Evolutionary conservation across 2,113 vertebrate species (phyloP).

Genomic region (Nipponia nippon): DNA sequence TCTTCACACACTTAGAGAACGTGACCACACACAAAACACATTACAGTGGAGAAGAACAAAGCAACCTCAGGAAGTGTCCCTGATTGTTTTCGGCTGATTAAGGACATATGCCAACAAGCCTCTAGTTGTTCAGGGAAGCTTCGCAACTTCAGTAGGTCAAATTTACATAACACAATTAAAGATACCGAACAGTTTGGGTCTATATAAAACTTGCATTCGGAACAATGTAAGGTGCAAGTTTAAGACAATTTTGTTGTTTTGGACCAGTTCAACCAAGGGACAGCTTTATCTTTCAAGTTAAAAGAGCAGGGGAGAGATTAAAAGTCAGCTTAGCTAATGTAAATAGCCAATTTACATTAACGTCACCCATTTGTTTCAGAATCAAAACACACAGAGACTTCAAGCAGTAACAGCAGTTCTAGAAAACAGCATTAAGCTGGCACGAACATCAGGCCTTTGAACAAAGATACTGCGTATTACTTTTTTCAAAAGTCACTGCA

Average conservation of each 20-base stretch:
- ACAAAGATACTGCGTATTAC: background rate
- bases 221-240: background rate
- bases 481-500: background rate
- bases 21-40: slow-evolving; percentile 33
- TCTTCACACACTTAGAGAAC: slow-evolving; percentile 32
- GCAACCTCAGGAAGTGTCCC: slow-evolving; percentile 23
- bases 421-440: background rate
- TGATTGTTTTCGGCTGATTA: slow-evolving; percentile 44
- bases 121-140: background rate
- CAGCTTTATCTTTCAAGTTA: background rate
- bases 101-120: slow-evolving; percentile 53
- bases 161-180: slow-evolving; percentile 29
- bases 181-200: background rate
- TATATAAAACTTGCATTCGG: background rate
- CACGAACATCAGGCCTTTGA: background rate
- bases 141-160: background rate
- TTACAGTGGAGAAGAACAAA: slow-evolving; percentile 22
- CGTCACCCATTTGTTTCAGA: background rate
- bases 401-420: background rate
- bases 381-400: background rate
- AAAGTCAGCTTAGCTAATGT: background rate
- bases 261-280: background rate
- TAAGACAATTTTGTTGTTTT: background rate
- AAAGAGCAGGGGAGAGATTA: background rate
- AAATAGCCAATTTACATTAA: slow-evolving; percentile 18